These are phyloP conservation scores for Trachythela sp. DNA, from an alignment of 64 coral and sea anemone species.

Conservation along the genomic window DNA sequence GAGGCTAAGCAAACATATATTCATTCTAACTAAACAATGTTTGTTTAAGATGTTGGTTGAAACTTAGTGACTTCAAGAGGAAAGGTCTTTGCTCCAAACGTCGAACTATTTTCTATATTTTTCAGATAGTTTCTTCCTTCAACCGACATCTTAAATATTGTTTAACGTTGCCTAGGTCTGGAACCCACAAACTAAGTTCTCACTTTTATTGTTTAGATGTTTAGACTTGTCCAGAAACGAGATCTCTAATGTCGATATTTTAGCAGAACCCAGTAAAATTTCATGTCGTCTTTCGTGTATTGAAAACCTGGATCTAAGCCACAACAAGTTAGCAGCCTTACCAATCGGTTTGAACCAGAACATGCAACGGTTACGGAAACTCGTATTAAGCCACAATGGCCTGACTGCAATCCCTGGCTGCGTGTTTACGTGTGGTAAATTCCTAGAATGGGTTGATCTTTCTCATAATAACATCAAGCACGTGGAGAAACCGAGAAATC, in stretches of 20 bases:
- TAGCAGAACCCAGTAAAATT: conserved; percentile 43
- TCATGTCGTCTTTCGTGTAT: conserved; percentile 51
- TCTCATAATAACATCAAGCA: neutral
- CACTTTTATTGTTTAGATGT: neutral
- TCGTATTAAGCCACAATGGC: neutral
- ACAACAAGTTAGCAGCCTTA: conserved; percentile 43
- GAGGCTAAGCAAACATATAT: no score
- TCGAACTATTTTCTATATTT: no score
- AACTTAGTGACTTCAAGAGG: no score
- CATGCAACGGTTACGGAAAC: neutral
- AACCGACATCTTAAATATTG: no score
- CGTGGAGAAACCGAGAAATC: neutral
- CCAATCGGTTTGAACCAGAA: neutral
- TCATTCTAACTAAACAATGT: no score
- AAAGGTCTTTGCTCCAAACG: no score
- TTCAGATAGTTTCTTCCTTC: no score
- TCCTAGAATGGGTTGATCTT: neutral
- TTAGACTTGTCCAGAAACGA: conserved; percentile 78
- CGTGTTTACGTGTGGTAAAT: neutral
- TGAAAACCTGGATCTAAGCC: conserved; percentile 79
- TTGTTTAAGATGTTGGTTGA: no score
- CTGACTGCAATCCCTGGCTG: neutral
- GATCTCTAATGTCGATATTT: conserved; percentile 47
- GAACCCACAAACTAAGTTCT: no score
- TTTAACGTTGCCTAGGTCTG: no score